These are phyloP conservation scores for Listronotus bonariensis DNA, from an alignment of 1,140 invertebrate genomes.

Conservation along the genomic window DNA sequence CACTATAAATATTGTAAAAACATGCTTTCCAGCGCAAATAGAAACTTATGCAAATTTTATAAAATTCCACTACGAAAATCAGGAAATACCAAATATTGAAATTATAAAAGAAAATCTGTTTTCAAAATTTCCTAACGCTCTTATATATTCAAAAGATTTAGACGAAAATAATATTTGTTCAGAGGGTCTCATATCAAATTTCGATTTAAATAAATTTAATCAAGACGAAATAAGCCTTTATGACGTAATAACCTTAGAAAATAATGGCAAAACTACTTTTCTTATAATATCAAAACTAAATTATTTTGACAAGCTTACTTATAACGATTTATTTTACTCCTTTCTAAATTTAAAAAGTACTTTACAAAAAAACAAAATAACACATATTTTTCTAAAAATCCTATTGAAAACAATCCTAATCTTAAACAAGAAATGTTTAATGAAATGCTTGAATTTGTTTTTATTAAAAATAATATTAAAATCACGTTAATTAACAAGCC, in stretches of 20 bases:
- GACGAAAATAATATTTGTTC: conserved; percentile 43
- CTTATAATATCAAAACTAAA: conserved; percentile 39
- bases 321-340: conserved; percentile 47
- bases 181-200: conserved; percentile 29
- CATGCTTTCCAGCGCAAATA: not conserved
- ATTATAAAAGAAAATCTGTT: conserved; percentile 41
- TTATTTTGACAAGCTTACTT: conserved; percentile 44
- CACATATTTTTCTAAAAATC: conserved; percentile 23
- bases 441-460: conserved; percentile 18
- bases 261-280: conserved; percentile 38
- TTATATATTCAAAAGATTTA: conserved; percentile 47
- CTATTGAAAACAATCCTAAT: conserved; percentile 25
- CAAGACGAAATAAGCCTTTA: conserved; percentile 27
- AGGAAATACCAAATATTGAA: conserved; percentile 35
- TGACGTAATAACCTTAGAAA: conserved; percentile 29
- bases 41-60: conserved; percentile 45
- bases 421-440: conserved; percentile 39
- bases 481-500: conserved; percentile 28
- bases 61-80: conserved; percentile 46
- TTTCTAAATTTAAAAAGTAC: conserved; percentile 32
- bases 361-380: conserved; percentile 5
- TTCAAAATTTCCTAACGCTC: conserved; percentile 38
- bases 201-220: conserved; percentile 31
- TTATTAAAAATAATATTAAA: conserved; percentile 16
- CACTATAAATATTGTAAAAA: not conserved